Evolutionary conservation across 1,140 invertebrate genomes (phyloP), one percentile per base, ranked within the genome.

Genomic region (Papilio dardanus): DNA sequence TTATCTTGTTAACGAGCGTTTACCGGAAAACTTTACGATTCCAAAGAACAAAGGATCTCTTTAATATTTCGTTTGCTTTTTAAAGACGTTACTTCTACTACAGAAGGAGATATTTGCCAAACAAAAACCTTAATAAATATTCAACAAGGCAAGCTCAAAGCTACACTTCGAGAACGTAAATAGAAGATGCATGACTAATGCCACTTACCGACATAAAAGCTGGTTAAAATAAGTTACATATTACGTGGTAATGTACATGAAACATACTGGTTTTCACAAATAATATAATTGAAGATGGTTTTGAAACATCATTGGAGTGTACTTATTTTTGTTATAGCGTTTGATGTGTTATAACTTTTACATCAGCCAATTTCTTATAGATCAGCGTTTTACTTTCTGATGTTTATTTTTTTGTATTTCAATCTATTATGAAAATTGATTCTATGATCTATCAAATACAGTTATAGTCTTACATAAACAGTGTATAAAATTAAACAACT

Each of bases 51-150:
- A 88, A 86, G 80, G 71, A 75, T 35, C 83, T 85, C 79, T 82
- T 89, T 83, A 90, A 91, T 90, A 90, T 89, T 88, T 86, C 84
- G 81, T 88, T 88, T 82, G 76, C 82, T 84, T 81, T 76, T 79
- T 82, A 81, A 80, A 80, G 77, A 84, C 82, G 84, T 88, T 84
- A 79, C 81, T 76, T 46, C 75, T 75, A 81, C 75, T 74, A 82
- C 82, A 82, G 83, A 84, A 82, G 83, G 84, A 79, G 79, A 82
- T 85, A 85, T 88, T 88, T 85, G 79, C 78, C 81, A 86, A 88
- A 89, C 84, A 88, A 85, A 87, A 79, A 76, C 76, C 46, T 74
- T 78, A 74, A 79, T 89, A 86, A 91, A 91, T 91, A 89, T 89
- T 88, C 86, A 89, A 79, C 65, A 71, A 71, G 24, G 65, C 40